These are phyloP conservation scores for Crepidodera aurea DNA, from an alignment of 2,888 invertebrate genomes.

Conservation along the genomic window DNA sequence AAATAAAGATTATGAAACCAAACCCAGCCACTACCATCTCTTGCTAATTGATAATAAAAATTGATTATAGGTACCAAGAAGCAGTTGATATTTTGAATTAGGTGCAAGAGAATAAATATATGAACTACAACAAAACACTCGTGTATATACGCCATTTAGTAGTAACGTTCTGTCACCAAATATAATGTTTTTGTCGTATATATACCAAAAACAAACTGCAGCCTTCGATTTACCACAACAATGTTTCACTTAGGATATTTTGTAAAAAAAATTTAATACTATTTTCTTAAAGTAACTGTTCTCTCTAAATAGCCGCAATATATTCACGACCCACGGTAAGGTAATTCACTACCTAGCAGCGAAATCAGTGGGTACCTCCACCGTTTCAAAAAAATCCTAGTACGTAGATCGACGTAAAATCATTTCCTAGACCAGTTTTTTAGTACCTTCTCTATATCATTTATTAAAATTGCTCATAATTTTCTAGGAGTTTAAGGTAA, in stretches of 20 bases:
- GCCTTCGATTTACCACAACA: too few relatives aligned
- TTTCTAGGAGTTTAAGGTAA: conserved; percentile 29
- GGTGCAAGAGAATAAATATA: too few relatives aligned
- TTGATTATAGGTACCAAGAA: too few relatives aligned
- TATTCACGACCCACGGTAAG: conserved; percentile 9
- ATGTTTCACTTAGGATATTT: conserved; percentile 1
- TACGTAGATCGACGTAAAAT: conserved; percentile 22
- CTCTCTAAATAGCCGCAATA: conserved; percentile 6
- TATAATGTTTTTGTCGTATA: too few relatives aligned
- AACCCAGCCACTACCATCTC: too few relatives aligned
- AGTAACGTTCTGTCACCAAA: too few relatives aligned
- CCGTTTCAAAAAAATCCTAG: conserved; percentile 8
- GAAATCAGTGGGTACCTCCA: conserved; percentile 13
- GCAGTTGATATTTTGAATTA: too few relatives aligned
- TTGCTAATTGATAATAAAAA: too few relatives aligned
- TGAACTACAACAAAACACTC: too few relatives aligned
- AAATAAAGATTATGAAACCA: too few relatives aligned
- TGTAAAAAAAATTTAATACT: conserved; percentile 6
- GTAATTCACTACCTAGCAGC: conserved; percentile 2
- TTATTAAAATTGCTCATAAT: conserved; percentile 34
- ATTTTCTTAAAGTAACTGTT: conserved; percentile 14
- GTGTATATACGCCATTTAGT: too few relatives aligned
- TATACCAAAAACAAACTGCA: too few relatives aligned
- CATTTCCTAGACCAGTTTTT: conserved; percentile 38
- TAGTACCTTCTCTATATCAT: conserved; percentile 28